Base-by-base conservation (phyloP, 2,888 invertebrate species). In the Orthosia gothica region DNA sequence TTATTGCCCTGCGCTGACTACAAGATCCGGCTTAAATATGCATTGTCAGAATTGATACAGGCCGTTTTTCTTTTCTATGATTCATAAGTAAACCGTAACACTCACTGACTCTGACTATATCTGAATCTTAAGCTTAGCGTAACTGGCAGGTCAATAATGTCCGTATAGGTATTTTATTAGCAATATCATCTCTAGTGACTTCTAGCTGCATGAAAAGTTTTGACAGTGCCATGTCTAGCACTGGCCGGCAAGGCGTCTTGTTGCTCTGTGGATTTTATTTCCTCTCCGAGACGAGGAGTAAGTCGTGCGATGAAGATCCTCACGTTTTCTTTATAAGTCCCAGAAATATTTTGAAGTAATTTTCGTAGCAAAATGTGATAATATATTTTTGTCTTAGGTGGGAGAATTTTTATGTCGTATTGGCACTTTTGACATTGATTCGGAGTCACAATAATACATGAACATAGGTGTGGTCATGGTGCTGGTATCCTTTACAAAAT, bases 241-340 rank as follows among this genome's bases (percentile, higher is more conserved):
- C 7, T 59, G 12, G 12, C 58, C n/a, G 5, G 5, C 13, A 1
- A 0, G 12, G 40, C 5, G 58, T n/a, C 5, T 59, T 13, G 12
- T n/a, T n/a, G 40, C 13, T 59, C 59, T 59, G n/a, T 59, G 59
- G 15, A n/a, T 76, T 52, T 63, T 32, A 18, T 52, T 61, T 50
- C 20, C 9, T 57, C n/a, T 50, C 5, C 3, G 13, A 67, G 13
- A n/a, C 13, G 18, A 45, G 40, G 32, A 62, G 12, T 54, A 26
- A 52, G 16, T 65, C 40, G n/a, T 50, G 26, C 18, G 4, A 58
- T 49, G 3, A 52, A 55, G 9, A 20, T 18, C 4, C 20, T 23
- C 15, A n/a, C 3, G 16, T 52, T 47, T 67, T 54, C 23, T 20
- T 20, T 13, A 54, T 49, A 62, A 52, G 40, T 40, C 49, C 16